Conservation (phyloP, 2,888 invertebrate species). For the Morpho deidamia region DNA sequence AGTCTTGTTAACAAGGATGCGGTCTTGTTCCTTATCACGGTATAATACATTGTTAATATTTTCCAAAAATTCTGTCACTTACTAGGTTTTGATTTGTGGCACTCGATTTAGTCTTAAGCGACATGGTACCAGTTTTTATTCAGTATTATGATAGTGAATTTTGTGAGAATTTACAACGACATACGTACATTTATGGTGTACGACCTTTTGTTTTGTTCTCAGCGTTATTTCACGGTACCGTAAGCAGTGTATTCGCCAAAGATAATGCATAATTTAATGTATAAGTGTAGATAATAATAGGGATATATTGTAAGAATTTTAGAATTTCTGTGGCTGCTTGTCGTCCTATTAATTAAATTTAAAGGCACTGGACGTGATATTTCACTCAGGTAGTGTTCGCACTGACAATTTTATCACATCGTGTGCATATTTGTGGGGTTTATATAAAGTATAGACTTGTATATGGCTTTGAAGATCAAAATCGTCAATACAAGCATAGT, state of each 20-base stretch:
- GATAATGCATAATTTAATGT: conserved; percentile 71
- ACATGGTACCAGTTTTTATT: conserved; percentile 63
- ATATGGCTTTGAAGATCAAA: too few relatives aligned
- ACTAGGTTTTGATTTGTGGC: not conserved
- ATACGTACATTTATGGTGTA: conserved; percentile 50
- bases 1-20: too few relatives aligned
- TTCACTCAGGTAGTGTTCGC: not conserved
- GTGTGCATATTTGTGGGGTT: too few relatives aligned
- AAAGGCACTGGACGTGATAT: not conserved
- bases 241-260: conserved; percentile 76
- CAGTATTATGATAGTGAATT: conserved; percentile 67
- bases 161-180: conserved; percentile 75
- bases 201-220: conserved; percentile 35
- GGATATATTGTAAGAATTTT: conserved; percentile 18
- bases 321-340: conserved; percentile 20
- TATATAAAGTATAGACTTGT: too few relatives aligned
- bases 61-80: not conserved
- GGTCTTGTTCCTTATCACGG: too few relatives aligned
- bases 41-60: too few relatives aligned
- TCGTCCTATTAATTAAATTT: conserved; percentile 9
- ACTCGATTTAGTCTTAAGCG: conserved; percentile 40
- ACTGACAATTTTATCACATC: not conserved
- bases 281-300: conserved; percentile 39
- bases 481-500: too few relatives aligned
- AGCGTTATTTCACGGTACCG: conserved; percentile 52